Conservation (phyloP, 1,140 invertebrate species). For the Pemphigus obesinymphae region DNA sequence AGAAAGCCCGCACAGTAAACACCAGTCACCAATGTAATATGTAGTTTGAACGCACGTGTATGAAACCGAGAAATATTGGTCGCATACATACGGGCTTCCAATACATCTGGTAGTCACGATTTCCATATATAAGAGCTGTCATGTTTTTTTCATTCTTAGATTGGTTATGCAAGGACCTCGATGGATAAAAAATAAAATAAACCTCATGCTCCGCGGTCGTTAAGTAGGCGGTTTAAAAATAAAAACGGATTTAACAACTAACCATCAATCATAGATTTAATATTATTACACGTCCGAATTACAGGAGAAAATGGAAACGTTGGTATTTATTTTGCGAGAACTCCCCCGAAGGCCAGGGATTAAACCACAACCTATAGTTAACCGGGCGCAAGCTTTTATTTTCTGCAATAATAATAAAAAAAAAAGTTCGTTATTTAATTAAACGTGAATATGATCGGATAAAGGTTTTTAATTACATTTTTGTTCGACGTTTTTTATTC, state of each 20-base stretch:
- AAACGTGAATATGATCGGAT: slow-evolving; percentile 22
- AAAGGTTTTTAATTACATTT: slow-evolving; percentile 37
- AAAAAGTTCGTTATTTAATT: background rate
- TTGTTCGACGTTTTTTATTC: background rate
- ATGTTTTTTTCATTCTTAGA: background rate
- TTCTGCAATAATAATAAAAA: background rate
- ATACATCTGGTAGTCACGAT: slow-evolving; percentile 23
- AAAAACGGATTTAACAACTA: slow-evolving; percentile 26
- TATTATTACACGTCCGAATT: background rate
- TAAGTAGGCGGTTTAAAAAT: slow-evolving; percentile 31
- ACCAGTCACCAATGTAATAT: background rate
- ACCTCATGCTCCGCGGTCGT: background rate
- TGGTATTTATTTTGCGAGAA: slow-evolving; percentile 11
- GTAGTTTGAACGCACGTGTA: background rate
- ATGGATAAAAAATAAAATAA: slow-evolving; percentile 14
- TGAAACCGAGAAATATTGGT: background rate
- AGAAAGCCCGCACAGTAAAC: background rate
- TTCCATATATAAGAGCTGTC: background rate
- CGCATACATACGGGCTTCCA: background rate
- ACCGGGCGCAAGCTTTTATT: background rate
- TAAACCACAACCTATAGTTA: slow-evolving; percentile 22
- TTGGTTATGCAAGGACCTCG: background rate
- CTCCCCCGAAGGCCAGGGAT: background rate
- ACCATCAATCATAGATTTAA: slow-evolving; percentile 31
- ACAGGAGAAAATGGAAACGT: background rate